These are phyloP conservation scores for Copidosoma floridanum DNA, from an alignment of 1,140 invertebrate species.

Conservation along the genomic window DNA sequence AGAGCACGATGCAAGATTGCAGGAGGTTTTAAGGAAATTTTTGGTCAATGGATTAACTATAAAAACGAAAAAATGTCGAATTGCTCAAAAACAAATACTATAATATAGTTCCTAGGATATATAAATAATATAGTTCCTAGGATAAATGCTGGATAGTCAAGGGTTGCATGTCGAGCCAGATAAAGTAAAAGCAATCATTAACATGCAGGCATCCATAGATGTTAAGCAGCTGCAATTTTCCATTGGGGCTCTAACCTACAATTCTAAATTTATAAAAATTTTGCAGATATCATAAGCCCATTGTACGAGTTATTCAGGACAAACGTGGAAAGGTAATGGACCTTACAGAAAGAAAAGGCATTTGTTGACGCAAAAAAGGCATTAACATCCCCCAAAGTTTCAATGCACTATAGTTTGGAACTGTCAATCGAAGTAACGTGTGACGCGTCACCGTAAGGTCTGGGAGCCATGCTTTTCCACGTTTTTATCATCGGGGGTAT, in stretches of 20 bases:
- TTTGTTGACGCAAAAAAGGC: neutral
- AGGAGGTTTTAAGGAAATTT: neutral
- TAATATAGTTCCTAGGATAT: no score
- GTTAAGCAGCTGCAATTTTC: neutral
- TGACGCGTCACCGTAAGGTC: conserved; percentile 16
- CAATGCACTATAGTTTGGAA: neutral
- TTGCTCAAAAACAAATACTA: neutral
- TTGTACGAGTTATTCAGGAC: neutral
- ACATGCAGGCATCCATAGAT: neutral
- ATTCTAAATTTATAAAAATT: neutral
- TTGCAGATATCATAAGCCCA: neutral
- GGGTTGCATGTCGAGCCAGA: neutral
- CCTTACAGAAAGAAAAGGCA: neutral
- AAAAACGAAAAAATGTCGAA: neutral
- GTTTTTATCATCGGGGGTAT: neutral
- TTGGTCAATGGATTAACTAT: neutral
- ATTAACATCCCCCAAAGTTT: neutral
- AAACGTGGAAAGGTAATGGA: neutral
- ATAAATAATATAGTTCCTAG: neutral
- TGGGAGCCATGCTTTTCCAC: conserved; percentile 24
- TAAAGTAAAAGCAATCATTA: neutral
- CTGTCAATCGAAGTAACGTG: neutral
- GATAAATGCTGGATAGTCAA: neutral
- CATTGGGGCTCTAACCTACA: neutral
- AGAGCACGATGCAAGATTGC: neutral